Conservation (phyloP, 2,888 invertebrate species). For the Argynnis bischoffii region DNA sequence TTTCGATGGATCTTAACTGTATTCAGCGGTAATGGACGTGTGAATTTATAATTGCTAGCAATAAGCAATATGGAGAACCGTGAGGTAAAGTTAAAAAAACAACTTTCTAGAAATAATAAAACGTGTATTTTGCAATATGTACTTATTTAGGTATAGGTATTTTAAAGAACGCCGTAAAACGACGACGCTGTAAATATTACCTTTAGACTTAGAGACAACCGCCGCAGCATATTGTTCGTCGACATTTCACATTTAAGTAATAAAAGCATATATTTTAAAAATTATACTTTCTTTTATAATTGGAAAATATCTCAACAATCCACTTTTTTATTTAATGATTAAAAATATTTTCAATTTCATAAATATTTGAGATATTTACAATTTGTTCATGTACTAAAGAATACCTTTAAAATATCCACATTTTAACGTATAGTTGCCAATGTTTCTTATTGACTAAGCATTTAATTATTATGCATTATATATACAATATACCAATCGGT, state of each 20-base stretch:
- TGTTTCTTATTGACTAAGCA: slow-evolving; percentile 21
- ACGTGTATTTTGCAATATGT: slow-evolving; percentile 33
- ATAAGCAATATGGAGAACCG: slow-evolving; percentile 39
- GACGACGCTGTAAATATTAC: slow-evolving; percentile 30
- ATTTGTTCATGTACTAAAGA: slow-evolving; percentile 25
- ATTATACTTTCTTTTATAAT: slow-evolving; percentile 8
- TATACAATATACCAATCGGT: slow-evolving; percentile 15
- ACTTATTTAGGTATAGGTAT: slow-evolving; percentile 33
- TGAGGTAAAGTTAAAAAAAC: slow-evolving; percentile 30
- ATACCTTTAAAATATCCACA: slow-evolving; percentile 25
- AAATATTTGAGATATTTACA: slow-evolving; percentile 20
- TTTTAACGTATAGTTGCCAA: slow-evolving; percentile 19
- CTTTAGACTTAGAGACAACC: slow-evolving; percentile 16
- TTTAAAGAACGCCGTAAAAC: slow-evolving; percentile 29
- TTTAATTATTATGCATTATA: slow-evolving; percentile 31
- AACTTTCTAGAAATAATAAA: slow-evolving; percentile 40
- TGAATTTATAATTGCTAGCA: slow-evolving; percentile 64
- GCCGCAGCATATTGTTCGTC: slow-evolving; percentile 21
- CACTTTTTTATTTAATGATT: not conserved
- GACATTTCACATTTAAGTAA: slow-evolving; percentile 10
- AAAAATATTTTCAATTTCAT: not conserved
- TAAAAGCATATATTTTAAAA: slow-evolving; percentile 7
- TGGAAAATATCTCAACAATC: slow-evolving; percentile 15
- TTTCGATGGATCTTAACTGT: slow-evolving; percentile 69
- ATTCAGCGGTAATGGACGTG: slow-evolving; percentile 59